Evolutionary conservation across 1,140 invertebrate genomes (phyloP), one percentile per base, ranked within the genome.

Genomic region (Prorops nasuta): DNA sequence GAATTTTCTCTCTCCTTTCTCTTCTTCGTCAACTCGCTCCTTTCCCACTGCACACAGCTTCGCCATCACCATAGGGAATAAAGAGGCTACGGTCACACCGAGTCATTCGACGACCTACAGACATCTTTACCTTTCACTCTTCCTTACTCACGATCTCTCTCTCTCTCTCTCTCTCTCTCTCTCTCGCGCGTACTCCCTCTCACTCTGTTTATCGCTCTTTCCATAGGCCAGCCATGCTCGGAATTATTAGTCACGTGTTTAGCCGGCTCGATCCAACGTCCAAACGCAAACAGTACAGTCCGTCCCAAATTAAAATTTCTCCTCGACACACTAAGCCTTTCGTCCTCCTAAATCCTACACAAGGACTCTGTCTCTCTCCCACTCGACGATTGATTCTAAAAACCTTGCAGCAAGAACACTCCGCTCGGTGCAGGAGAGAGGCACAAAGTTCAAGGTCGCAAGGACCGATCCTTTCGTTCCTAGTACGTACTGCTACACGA

Each of bases 231-330:
- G 14, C 39, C n/a, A 31, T 6, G 35, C 10, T 35, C 28, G 28
- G 44, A 28, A 52, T 58, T 49, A 45, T 57, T 51, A 59, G 54
- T 53, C 38, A 21, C 24, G 12, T 12, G 37, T 42, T 16, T 28
- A 4, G 24, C 14, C 43, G 38, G 24, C 22, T 56, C 15, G 14
- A 15, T 20, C 39, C 15, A 21, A 16, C 22, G 46, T 17, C 44
- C 16, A 32, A 8, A 41, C 45, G 55, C 58, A 64, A 54, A 61
- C 60, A 58, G 64, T 68, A 69, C 63, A 70, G 60, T 70, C 66
- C n/a, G n/a, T n/a, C n/a, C n/a, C n/a, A n/a, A n/a, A n/a, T n/a
- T n/a, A n/a, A n/a, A n/a, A n/a, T n/a, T n/a, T n/a, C n/a, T n/a
- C n/a, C n/a, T n/a, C n/a, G n/a, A n/a, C n/a, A n/a, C n/a, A n/a